Percentiles rank a stretch among this genome's conserved stretches.
These are phyloP conservation scores for Meriones psammophilus DNA, from an alignment of 2,797 vertebrate species.

Conservation along the genomic window DNA sequence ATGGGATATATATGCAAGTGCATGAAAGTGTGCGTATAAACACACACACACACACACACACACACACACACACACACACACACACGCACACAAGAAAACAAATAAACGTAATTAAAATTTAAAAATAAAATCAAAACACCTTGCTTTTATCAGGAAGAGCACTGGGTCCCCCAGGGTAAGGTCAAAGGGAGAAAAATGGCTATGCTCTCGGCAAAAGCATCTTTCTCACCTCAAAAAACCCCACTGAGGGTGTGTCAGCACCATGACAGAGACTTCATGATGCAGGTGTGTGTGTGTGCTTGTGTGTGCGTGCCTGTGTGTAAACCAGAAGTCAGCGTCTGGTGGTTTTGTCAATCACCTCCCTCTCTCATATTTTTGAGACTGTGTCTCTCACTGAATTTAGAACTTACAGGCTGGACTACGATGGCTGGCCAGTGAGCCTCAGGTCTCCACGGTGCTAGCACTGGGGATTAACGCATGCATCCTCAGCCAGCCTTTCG, in stretches of 20 bases:
- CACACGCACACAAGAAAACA: not conserved
- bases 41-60: not conserved
- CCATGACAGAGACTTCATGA: constrained; percentile 18
- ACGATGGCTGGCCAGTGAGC: not conserved
- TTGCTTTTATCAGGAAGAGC: constrained; percentile 34
- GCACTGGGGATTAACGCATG: too few species aligned
- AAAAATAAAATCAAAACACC: constrained; percentile 8
- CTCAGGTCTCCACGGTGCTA: not conserved
- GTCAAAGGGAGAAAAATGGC: constrained; percentile 48
- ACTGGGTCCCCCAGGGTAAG: not conserved
- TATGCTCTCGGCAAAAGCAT: constrained; percentile 39
- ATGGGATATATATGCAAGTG: not conserved
- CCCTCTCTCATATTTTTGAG: not conserved
- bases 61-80: not conserved
- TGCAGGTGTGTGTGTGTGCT: not conserved
- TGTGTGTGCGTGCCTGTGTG: accelerated
- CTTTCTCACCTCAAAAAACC: not conserved
- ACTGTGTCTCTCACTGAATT: not conserved
- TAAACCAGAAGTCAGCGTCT: not conserved
- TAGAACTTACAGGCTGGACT: not conserved
- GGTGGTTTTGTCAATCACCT: not conserved
- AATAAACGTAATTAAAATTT: not conserved
- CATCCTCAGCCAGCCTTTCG: too few species aligned
- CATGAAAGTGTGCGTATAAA: not conserved
- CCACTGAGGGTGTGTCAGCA: not conserved